Evolutionary conservation across 2,113 vertebrate genomes (phyloP).

Genomic region (Platysternon megacephalum): DNA sequence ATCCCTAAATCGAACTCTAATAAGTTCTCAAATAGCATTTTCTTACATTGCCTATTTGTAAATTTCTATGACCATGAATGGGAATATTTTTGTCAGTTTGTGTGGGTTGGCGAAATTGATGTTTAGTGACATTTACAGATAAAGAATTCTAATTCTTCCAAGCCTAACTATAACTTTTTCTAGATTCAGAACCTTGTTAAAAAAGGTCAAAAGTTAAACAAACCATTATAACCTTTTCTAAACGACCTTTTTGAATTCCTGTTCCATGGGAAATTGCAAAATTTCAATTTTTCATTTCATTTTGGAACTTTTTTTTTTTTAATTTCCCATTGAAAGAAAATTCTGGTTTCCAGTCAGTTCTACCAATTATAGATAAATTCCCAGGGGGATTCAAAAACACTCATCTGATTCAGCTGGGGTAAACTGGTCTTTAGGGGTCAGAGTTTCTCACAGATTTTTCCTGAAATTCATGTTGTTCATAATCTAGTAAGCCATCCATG

Average conservation of each 20-base stretch:
- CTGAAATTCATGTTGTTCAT: neutral
- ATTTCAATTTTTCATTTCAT: neutral
- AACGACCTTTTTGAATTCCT: neutral
- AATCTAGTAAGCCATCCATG: neutral
- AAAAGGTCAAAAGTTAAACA: neutral
- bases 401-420: neutral
- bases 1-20: neutral
- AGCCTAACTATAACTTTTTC: neutral
- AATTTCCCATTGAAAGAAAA: neutral
- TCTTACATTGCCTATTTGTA: neutral
- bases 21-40: neutral
- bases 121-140: neutral
- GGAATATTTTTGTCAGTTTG: neutral
- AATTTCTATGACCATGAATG: neutral
- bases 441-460: neutral
- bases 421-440: neutral
- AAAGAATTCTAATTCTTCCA: neutral
- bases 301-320: neutral
- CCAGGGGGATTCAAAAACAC: neutral
- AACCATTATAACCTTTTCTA: neutral
- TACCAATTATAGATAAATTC: neutral
- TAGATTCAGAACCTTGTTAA: neutral
- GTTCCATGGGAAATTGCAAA: neutral
- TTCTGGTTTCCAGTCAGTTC: neutral
- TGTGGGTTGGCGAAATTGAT: neutral